Conservation (phyloP, 2,797 vertebrate genomes). For the Sebastes glaucus region DNA sequence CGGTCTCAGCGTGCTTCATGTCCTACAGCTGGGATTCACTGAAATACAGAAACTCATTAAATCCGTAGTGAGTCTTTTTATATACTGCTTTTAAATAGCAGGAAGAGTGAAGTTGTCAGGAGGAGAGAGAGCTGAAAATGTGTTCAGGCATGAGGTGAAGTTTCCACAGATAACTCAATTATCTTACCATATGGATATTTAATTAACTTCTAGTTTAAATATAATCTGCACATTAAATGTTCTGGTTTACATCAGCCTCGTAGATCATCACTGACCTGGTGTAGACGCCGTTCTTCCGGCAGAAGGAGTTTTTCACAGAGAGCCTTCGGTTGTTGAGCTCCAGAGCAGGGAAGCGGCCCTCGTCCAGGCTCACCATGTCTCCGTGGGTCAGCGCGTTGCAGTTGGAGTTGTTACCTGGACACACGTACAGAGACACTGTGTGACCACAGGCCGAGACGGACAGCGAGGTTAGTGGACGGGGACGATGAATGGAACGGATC, state of each 20-base stretch:
- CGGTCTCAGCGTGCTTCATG: neutral
- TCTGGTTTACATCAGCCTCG: neutral
- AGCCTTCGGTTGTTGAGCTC: constrained; percentile 97
- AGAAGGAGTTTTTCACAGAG: constrained; percentile 97
- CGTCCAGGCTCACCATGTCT: constrained; percentile 96
- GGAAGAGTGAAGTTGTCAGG: constrained; percentile 4
- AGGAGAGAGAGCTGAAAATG: neutral
- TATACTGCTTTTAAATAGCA: constrained; percentile 24
- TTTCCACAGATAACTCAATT: constrained; percentile 28
- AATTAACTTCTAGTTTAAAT: constrained; percentile 11
- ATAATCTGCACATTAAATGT: neutral
- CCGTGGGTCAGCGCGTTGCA: constrained; percentile 91
- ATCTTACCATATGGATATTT: constrained; percentile 21
- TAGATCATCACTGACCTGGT: constrained; percentile 84
- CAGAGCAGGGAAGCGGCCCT: constrained; percentile 93
- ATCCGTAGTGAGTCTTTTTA: neutral
- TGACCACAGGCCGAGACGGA: constrained; percentile 69
- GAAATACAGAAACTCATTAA: constrained; percentile 52
- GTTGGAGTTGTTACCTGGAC: constrained; percentile 90
- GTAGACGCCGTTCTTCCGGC: constrained; percentile 95
- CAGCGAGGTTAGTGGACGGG: constrained; percentile 44
- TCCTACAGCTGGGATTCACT: constrained; percentile 7
- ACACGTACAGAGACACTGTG: constrained; percentile 73
- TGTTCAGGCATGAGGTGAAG: constrained; percentile 24
- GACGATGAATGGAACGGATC: neutral